Evolutionary conservation across 2,113 vertebrate species (phyloP).

Genomic region (Thomomys bottae): DNA sequence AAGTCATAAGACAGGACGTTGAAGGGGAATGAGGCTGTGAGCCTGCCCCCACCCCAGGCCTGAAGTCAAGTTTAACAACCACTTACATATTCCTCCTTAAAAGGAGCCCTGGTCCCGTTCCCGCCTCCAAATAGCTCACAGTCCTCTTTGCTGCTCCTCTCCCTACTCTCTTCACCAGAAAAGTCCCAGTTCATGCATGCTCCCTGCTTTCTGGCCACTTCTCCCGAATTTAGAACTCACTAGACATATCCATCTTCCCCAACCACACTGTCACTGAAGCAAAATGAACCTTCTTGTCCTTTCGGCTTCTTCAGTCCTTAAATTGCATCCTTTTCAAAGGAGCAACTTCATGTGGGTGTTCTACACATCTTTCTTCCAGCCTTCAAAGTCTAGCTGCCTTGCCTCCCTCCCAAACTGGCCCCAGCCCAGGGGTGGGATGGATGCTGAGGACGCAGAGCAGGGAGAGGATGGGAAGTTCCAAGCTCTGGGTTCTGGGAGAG

Average conservation of each 20-base stretch:
- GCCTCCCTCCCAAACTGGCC: not conserved
- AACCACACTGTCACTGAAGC: too few species aligned
- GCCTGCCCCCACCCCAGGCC: slow-evolving; percentile 32
- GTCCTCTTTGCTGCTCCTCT: not conserved
- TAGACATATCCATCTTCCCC: not conserved
- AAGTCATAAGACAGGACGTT: slow-evolving; percentile 28
- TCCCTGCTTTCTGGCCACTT: too few species aligned
- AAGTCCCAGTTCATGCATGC: too few species aligned
- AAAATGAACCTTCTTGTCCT: not conserved
- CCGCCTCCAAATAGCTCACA: not conserved
- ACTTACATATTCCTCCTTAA: slow-evolving; percentile 68
- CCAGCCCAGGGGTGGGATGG: not conserved
- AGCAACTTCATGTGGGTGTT: rapidly evolving
- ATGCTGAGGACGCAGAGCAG: not conserved
- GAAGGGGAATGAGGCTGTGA: not conserved
- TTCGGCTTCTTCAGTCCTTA: not conserved
- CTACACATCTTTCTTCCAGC: not conserved
- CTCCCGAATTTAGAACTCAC: not conserved
- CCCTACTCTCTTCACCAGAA: not conserved
- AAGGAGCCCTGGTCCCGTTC: not conserved
- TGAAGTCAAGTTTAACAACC: slow-evolving; percentile 34
- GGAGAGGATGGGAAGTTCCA: rapidly evolving
- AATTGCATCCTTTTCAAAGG: not conserved
- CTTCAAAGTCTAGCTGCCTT: not conserved
- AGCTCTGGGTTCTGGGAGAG: not conserved